Conservation (phyloP, 2,888 invertebrate species). For the Metellina segmentata region DNA sequence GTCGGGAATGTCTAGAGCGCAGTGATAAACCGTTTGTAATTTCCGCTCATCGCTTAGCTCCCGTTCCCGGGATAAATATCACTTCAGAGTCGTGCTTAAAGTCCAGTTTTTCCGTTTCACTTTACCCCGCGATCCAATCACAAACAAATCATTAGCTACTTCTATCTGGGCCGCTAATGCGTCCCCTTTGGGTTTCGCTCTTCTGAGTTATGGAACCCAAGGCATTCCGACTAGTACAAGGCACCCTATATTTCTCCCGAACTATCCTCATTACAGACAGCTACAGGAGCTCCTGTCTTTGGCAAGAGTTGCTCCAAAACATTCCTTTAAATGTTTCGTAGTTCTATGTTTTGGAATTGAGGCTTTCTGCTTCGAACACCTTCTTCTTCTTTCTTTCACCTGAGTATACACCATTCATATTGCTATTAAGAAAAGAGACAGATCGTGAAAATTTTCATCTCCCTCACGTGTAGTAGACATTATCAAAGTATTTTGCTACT, state of each 20-base stretch:
- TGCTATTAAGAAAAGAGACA: too few relatives aligned
- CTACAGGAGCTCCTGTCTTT: background rate
- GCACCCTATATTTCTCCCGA: background rate
- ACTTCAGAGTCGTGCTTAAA: background rate
- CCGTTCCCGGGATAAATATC: slow-evolving; percentile 45
- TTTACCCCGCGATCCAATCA: slow-evolving; percentile 11
- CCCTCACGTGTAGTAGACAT: too few relatives aligned
- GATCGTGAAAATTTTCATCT: too few relatives aligned
- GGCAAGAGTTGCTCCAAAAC: too few relatives aligned
- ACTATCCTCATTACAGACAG: slow-evolving; percentile 4
- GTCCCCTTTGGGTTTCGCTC: slow-evolving; percentile 8
- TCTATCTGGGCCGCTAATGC: slow-evolving; percentile 10
- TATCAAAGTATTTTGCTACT: too few relatives aligned
- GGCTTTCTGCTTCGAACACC: too few relatives aligned
- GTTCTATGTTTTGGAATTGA: too few relatives aligned
- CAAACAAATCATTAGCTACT: slow-evolving; percentile 54
- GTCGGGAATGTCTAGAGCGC: slow-evolving; percentile 21
- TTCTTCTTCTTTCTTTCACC: too few relatives aligned
- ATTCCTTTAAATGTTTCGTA: too few relatives aligned
- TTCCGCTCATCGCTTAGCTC: slow-evolving; percentile 68
- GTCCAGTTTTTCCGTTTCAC: slow-evolving; percentile 26
- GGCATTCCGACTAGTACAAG: background rate
- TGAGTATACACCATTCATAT: too few relatives aligned
- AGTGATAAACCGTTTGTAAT: slow-evolving; percentile 75
- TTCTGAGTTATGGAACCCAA: slow-evolving; percentile 1